Base-by-base conservation (phyloP, 2,113 vertebrate species). In the Neotoma lepida region DNA sequence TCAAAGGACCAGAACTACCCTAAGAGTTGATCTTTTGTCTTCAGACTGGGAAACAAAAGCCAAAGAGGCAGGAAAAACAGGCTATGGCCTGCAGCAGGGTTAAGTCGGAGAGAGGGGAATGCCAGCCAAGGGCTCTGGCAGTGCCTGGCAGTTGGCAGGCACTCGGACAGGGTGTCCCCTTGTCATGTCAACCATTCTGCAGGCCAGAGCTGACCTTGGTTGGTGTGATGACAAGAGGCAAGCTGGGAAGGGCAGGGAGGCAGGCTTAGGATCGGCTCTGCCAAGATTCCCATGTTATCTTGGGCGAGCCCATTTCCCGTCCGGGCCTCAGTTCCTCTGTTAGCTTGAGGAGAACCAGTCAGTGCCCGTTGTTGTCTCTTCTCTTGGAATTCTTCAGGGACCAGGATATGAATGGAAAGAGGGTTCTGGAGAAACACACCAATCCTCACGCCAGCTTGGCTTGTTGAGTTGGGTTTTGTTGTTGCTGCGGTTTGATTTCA, bases 1-100 rank as follows among this genome's bases (percentile, higher is more conserved):
- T 35, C 77, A 96, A 41, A 97, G 94, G 76, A 0, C 82, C 96
- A 97, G 95, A 97, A 84, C 80, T 58, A 88, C 80, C 96, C 96
- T 70, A 89, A 97, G 98, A 97, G 78, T 82, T 92, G 82, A 71
- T 63, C 93, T 95, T 64, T 92, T 77, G 86, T 91, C 74, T 87
- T 54, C 17, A 30, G 14, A 3, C 63, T 39, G 81, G 90, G 80
- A 95, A 95, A 90, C 6, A 74, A 84, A 95, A 86, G 85, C 3
- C 0, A 81, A 93, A 87, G 30, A 22, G 30, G 51, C 89, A 66
- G 51, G 68, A 91, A 90, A 84, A 77, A 58, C 86, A 26, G 54
- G 41, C 18, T 4, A 49, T 66, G 17, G 68, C 61, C 88, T 73
- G 56, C 9, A 22, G 1, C 39, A 30, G n/a, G 61, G 80, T 1